These are phyloP conservation scores for Trinectes maculatus DNA, from an alignment of 2,113 vertebrate species.

Conservation along the genomic window DNA sequence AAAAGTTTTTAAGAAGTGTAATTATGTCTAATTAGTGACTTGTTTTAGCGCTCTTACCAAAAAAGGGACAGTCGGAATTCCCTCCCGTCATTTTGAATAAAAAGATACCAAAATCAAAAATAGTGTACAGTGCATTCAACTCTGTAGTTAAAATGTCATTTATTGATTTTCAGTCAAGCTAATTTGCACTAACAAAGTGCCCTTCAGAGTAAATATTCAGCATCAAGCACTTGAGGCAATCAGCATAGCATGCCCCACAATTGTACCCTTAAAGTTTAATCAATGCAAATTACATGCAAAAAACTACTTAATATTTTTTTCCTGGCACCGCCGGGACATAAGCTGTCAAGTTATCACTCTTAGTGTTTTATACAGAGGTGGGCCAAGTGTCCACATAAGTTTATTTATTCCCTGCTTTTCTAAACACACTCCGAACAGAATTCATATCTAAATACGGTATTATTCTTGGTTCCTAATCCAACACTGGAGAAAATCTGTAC, in stretches of 20 bases:
- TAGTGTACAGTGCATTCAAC: not conserved
- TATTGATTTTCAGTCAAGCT: slow-evolving; percentile 63
- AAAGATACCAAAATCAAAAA: not conserved
- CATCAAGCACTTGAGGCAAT: slow-evolving; percentile 70
- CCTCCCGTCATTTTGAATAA: not conserved
- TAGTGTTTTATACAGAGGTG: slow-evolving; percentile 15
- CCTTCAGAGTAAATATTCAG: slow-evolving; percentile 70
- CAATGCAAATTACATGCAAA: slow-evolving; percentile 76
- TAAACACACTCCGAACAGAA: too few species aligned
- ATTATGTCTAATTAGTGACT: not conserved
- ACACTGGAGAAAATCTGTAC: slow-evolving; percentile 6
- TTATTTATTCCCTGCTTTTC: not conserved
- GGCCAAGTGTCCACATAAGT: slow-evolving; percentile 13
- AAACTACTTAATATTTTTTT: slow-evolving; percentile 66
- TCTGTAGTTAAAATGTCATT: slow-evolving; percentile 3
- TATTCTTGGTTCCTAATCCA: slow-evolving; percentile 6
- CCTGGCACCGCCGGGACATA: slow-evolving; percentile 43
- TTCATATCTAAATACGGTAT: slow-evolving; percentile 2
- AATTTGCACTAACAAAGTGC: slow-evolving; percentile 78
- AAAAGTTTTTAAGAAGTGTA: slow-evolving; percentile 17
- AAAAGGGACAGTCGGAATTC: not conserved
- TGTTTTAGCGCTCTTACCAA: not conserved
- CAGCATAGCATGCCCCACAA: slow-evolving; percentile 61
- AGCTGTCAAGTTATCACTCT: slow-evolving; percentile 25
- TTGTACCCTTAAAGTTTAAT: slow-evolving; percentile 79